phyloP scores from a whole-genome alignment of 1,140 invertebrate genomes.

The Hyphantria cunea region DNA sequence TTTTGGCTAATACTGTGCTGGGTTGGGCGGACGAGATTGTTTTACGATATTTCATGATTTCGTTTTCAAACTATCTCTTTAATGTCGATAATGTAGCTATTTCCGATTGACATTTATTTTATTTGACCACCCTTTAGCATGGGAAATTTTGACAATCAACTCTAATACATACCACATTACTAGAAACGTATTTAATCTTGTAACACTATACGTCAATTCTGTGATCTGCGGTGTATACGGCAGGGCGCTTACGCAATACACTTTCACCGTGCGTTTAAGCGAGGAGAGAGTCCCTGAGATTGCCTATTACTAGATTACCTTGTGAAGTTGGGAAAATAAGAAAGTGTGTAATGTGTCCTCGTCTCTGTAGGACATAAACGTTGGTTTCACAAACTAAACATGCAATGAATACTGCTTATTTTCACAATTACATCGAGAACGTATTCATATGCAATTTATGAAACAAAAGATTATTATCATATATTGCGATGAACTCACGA shows the following conservation, averaged over 20 bases:
- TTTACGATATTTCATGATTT: no score
- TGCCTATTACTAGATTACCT: conserved; percentile 66
- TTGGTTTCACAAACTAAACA: conserved; percentile 34
- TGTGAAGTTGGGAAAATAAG: conserved; percentile 53
- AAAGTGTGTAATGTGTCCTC: conserved; percentile 44
- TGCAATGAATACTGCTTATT: conserved; percentile 26
- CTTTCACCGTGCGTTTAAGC: conserved; percentile 65
- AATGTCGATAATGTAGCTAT: no score
- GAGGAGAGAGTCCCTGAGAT: conserved; percentile 66
- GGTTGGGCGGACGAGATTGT: no score
- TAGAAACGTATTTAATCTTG: conserved; percentile 26
- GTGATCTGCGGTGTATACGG: conserved; percentile 57
- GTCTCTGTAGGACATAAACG: conserved; percentile 37
- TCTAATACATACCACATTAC: conserved; percentile 9
- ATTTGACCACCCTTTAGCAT: no score
- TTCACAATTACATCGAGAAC: conserved; percentile 9
- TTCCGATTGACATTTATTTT: no score
- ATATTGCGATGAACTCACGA: no score
- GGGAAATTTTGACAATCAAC: background rate
- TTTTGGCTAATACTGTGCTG: no score
- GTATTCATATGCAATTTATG: background rate
- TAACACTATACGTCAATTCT: conserved; percentile 41
- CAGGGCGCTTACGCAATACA: conserved; percentile 61
- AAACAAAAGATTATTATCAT: background rate
- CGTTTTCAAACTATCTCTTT: no score